Evolutionary conservation across 2,888 invertebrate genomes (phyloP), one percentile per base, ranked within the genome.

Genomic region (Cephus sareptanus): DNA sequence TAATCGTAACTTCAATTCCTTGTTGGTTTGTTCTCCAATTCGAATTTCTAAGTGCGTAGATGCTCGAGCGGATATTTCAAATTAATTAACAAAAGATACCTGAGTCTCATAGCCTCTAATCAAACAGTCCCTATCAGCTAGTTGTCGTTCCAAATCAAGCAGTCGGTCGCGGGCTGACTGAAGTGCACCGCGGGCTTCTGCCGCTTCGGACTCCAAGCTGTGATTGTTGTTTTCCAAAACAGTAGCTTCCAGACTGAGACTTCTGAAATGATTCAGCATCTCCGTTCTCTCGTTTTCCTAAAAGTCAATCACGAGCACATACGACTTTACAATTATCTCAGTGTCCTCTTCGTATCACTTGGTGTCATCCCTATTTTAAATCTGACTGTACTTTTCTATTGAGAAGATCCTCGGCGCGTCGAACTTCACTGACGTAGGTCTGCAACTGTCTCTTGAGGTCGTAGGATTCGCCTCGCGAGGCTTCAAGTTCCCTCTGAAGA

Each of bases 401-500:
- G 40, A 97, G 92, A 79, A 96, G 91, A 86, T 97, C 96, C 90
- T 97, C 96, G 80, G 95, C 95, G 85, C 96, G 93, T 87, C 96
- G 95, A 30, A 97, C 95, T 93, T 97, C 96, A 85, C 94, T 94
- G 9, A 97, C 96, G 92, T 97, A 97, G 86, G 96, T 95, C 87
- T 96, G 96, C 80, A 97, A 91, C 88, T 97, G 96, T 81, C 94
- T 93, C 89, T 95, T 96, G 81, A 97, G 92, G 84, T 95, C 94
- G 78, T 95, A 95, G 34, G 96, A 95, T 92, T 97, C 96, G 87
- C 94, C 93, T 83, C 94, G 94, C 31, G 95, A 94, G 78, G 94
- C 94, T 76, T 95, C 95, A 84, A 96, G 92, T 89, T 96, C 95
- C 83, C 94, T 94, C 83, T 94, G 94, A 30, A 94, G 92, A 35